A percentile compares a stretch with the other conserved stretches of the same genome.
These are phyloP conservation scores for Streptopelia turtur DNA, from an alignment of 2,797 vertebrate genomes.

Conservation along the genomic window DNA sequence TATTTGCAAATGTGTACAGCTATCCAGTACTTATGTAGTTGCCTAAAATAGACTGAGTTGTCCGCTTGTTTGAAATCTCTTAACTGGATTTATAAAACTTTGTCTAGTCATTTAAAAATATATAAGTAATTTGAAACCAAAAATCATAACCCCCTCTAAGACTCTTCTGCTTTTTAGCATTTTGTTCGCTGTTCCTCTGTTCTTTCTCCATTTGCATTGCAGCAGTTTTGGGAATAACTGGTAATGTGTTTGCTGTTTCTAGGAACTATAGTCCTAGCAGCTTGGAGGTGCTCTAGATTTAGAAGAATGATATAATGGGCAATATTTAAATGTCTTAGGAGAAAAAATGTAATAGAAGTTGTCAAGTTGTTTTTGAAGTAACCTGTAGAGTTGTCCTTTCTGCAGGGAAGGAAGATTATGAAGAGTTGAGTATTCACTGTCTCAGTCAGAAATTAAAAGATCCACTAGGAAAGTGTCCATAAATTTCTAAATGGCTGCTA, in stretches of 20 bases:
- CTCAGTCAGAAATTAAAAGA: not conserved
- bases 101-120: not conserved
- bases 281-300: not conserved
- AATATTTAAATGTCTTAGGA: not conserved
- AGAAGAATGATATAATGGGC: not conserved
- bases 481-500: not conserved
- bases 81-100: not conserved
- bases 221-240: not conserved
- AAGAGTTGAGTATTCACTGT: not conserved
- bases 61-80: not conserved
- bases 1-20: not conserved
- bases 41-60: not conserved
- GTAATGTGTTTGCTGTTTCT: not conserved
- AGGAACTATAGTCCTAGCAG: not conserved
- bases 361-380: not conserved
- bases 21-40: not conserved
- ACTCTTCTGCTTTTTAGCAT: not conserved
- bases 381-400: not conserved
- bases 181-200: not conserved
- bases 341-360: not conserved
- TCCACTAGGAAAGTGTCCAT: not conserved
- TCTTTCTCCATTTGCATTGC: not conserved
- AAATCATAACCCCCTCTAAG: accelerated
- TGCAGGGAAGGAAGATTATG: not conserved
- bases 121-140: not conserved